Base-by-base conservation (phyloP, 2,888 invertebrate genomes). In the Caenorhabditis sulstoni region DNA sequence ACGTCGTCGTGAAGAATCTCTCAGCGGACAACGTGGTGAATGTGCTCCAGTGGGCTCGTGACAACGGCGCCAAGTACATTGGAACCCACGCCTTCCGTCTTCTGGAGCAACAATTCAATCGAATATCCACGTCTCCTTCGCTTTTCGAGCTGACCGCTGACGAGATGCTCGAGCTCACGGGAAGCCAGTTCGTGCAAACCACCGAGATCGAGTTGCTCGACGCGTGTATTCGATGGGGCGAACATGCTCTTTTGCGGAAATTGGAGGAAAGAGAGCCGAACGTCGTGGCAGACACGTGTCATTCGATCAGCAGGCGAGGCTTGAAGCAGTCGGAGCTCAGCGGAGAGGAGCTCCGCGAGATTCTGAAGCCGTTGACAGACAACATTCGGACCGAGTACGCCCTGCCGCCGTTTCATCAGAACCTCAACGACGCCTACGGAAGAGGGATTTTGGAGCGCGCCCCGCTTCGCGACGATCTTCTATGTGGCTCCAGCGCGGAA, bases 21-120 rank as follows among this genome's bases (percentile, higher is more conserved):
- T 94, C 94, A 0, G 91, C 95, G 81, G 96, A 97, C 82, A 95
- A 95, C 50, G 92, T 97, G 73, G 87, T 91, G 86, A 94, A 95
- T 8, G 94, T 96, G 79, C 93, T 97, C 82, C 94, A 90, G 45
- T 98, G 97, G 98, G 94, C 95, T 18, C 93, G 94, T 85, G 95
- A 95, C 0, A 95, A 97, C 91, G 97, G 97, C 65, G 95, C 95
- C 14, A 94, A 94, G 45, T 97, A 96, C 96, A 95, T 96, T 53
- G 94, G 95, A 89, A 93, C 94, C 12, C 95, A 79, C 49, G 81
- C 85, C 5, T 66, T 58, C 20, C 64, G 79, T 12, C 58, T 79
- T 12, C 53, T 79, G 3, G 79, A 79, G 45, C 29, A 11, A 12
- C 68, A 82, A 41, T 80, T 82, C 41, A 29, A 52, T 12, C 57